Base-by-base conservation (phyloP, 2,113 vertebrate genomes). In the Marmota monax region DNA sequence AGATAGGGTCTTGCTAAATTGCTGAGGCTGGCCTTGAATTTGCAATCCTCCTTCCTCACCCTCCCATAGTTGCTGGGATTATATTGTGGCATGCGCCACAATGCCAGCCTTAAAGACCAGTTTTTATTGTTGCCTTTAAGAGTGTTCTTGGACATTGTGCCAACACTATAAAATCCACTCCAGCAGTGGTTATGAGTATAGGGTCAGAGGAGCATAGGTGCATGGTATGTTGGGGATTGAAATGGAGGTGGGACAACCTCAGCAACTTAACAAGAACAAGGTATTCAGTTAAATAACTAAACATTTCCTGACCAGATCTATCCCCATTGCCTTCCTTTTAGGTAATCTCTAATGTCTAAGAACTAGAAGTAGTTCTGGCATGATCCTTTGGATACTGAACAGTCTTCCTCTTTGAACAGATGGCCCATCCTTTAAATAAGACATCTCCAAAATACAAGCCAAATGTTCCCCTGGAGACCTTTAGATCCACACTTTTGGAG, bases 311-410 rank as follows among this genome's bases (percentile, higher is more conserved):
- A 11, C 76, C 51, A 61, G 39, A 70, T 70, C 6, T 39, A 10
- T 70, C 61, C 70, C 53, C 32, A 27, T 89, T 88, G 56, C 69
- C 61, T 78, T 14, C 39, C 70, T 93, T 77, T 25, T 90, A 73
- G 85, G 51, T 67, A 73, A 88, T 90, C 34, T 29, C 69, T 92
- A 58, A 51, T 96, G 17, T 77, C 77, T 85, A 65, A 88, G 42
- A 76, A 89, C n/a, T 79, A 94, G 51, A 91, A 86, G 84, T 78
- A 83, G 63, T 95, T 93, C 93, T 78, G 45, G 29, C 45, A 83
- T 74, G 63, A 82, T 78, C 80, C 18, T 82, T 76, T 92, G 90
- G 58, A 86, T 89, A 51, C 69, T 79, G 73, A 61, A 27, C 37
- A 63, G 2, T 82, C 77, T 82, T 94, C 63, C 39, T 94, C 63